phyloP scores from a whole-genome alignment of 2,888 invertebrate species.

The Encarsia formosa region DNA sequence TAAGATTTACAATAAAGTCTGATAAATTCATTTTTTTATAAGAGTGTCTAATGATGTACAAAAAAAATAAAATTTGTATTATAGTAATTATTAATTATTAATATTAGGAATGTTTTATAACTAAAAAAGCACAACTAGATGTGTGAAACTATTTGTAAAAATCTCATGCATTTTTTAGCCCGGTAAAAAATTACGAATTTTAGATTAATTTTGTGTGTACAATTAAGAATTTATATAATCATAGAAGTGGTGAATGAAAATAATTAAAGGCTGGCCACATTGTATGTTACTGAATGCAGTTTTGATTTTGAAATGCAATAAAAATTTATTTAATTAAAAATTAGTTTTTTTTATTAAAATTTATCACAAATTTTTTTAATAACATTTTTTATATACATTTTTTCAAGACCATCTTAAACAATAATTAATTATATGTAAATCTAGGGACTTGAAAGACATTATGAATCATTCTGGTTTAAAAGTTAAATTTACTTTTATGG shows the following conservation, averaged over 20 bases:
- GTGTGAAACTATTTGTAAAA: background rate
- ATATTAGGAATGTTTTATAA: conserved; percentile 11
- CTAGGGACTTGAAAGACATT: no score
- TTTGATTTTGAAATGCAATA: background rate
- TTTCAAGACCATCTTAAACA: no score
- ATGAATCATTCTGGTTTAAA: no score
- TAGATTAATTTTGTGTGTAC: conserved; percentile 1
- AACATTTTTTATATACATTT: no score
- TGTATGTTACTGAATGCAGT: background rate
- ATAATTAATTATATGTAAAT: no score
- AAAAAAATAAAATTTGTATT: conserved; percentile 7
- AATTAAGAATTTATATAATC: no score
- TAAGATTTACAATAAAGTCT: conserved; percentile 12
- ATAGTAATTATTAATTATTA: conserved; percentile 12
- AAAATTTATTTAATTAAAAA: background rate
- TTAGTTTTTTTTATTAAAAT: background rate
- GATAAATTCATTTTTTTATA: conserved; percentile 5
- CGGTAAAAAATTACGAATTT: no score
- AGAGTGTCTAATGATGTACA: background rate
- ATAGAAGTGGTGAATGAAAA: no score
- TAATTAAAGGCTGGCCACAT: no score
- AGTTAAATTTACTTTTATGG: no score
- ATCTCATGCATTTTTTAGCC: conserved; percentile 1
- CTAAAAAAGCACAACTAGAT: conserved; percentile 7
- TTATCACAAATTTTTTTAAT: no score